phyloP scores from a whole-genome alignment of 1,140 invertebrate genomes.

The Eubasilissa regina region DNA sequence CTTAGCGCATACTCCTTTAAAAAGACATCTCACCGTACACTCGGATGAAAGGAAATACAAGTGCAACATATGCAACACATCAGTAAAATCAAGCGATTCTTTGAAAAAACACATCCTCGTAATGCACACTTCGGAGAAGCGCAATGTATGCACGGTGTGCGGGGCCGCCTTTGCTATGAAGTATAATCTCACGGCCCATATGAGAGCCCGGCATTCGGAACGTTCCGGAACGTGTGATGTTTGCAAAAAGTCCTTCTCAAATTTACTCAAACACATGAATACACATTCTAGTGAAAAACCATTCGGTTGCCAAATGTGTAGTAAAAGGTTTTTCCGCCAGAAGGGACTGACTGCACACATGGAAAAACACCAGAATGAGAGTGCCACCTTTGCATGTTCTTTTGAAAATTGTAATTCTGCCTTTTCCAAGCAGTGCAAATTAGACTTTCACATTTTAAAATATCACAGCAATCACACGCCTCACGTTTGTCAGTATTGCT shows the following conservation, averaged over 20 bases:
- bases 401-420: constrained; percentile 66
- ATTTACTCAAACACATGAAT: constrained; percentile 74
- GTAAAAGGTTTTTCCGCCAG: constrained; percentile 67
- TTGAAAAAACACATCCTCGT: constrained; percentile 64
- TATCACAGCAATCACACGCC: constrained; percentile 67
- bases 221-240: constrained; percentile 66
- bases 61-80: constrained; percentile 64
- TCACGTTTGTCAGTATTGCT: constrained; percentile 67
- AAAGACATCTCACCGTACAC: constrained; percentile 63
- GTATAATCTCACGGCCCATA: constrained; percentile 70
- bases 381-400: constrained; percentile 66
- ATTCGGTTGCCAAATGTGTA: constrained; percentile 73
- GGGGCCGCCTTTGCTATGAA: constrained; percentile 74
- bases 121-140: constrained; percentile 52
- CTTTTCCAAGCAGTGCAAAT: constrained; percentile 67
- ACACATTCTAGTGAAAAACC: constrained; percentile 82
- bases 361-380: constrained; percentile 69
- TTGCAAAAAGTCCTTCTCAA: constrained; percentile 67
- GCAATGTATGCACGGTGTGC: constrained; percentile 71
- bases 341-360: constrained; percentile 66
- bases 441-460: constrained; percentile 69
- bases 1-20: constrained; percentile 33
- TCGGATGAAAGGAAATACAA: constrained; percentile 65
- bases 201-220: constrained; percentile 67
- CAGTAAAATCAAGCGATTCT: constrained; percentile 64